Percentiles rank a stretch among this genome's conserved stretches.
phyloP scores from a whole-genome alignment of 2,113 vertebrate genomes.

The Chrysochloris asiatica region DNA sequence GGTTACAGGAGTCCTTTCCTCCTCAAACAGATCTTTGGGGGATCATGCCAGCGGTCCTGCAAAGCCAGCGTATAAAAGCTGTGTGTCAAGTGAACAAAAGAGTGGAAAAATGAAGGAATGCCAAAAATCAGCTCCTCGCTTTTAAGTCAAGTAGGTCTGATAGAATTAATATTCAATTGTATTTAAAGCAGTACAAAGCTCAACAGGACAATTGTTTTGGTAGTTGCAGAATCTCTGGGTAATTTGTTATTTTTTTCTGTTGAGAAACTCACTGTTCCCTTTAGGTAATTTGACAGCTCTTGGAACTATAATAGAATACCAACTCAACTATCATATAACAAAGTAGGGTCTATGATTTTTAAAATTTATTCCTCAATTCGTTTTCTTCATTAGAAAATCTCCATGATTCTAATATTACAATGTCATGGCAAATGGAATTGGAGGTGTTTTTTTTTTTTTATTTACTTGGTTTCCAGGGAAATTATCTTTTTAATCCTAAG shows the following conservation, averaged over 20 bases:
- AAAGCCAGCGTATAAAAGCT: slow-evolving; percentile 77
- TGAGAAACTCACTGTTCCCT: slow-evolving; percentile 2
- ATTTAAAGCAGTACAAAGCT: slow-evolving; percentile 59
- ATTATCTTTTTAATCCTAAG: slow-evolving; percentile 10
- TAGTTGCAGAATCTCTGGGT: background rate
- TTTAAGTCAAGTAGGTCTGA: slow-evolving; percentile 57
- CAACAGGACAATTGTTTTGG: background rate
- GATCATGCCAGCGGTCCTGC: slow-evolving; percentile 60
- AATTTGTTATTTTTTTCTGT: slow-evolving; percentile 51
- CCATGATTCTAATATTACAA: background rate
- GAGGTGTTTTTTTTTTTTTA: too few species aligned
- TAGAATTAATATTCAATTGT: slow-evolving; percentile 80
- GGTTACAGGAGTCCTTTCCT: slow-evolving; percentile 31
- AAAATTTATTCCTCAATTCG: background rate
- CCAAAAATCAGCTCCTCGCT: slow-evolving; percentile 68
- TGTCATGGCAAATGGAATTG: too few species aligned
- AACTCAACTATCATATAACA: background rate
- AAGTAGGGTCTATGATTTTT: slow-evolving; percentile 8
- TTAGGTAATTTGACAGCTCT: slow-evolving; percentile 41
- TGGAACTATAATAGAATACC: slow-evolving; percentile 11
- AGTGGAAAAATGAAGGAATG: slow-evolving; percentile 81
- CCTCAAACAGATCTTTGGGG: slow-evolving; percentile 40
- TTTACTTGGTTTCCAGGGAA: slow-evolving; percentile 44
- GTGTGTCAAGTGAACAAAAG: slow-evolving; percentile 81
- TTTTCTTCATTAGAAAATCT: background rate